Evolutionary conservation across 2,113 vertebrate species (phyloP), one percentile per base, ranked within the genome.

Genomic region (Pluvianellus socialis): DNA sequence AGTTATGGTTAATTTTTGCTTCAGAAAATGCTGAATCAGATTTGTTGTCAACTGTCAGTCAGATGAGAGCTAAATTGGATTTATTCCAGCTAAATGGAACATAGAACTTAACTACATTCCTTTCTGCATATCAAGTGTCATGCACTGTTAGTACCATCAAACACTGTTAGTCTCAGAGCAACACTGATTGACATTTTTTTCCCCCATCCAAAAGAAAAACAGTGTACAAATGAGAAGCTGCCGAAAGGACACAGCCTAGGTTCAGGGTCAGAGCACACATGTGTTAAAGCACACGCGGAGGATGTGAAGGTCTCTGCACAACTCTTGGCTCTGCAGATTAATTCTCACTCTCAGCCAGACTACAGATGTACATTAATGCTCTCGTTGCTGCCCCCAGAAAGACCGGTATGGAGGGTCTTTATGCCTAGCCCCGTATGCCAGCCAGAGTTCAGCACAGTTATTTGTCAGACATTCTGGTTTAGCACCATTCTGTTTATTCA

Each of bases 301-400:
- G n/a, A 80, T 32, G 26, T 2, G 0, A 74, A 63, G 26, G 22
- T 27, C 44, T 44, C 58, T 45, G 42, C 45, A 44, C 53, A 77
- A 55, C 44, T 77, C 65, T 30, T 27, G 35, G 23, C 45, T 55
- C 35, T 56, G 35, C 7, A 77, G 49, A 49, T 61, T 40, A 63
- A 59, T 68, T 70, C 53, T 53, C 45, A 12, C 59, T 70, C 42
- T 88, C 44, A 30, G 33, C 14, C 66, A 79, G 59, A 28, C 59
- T 66, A 52, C 17, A 75, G 30, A 45, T 12, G 22, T 14, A 58
- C 14, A 32, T 58, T 33, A 88, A 53, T 27, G 58, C 19, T 58
- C 59, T 42, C 0, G 0, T 20, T 68, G 35, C 19, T 53, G 27
- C n/a, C 75, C 14, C 21, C 52, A 7, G 19, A 62, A 44, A n/a